A percentile compares a stretch with the other conserved stretches of the same genome.
Evolutionary conservation across 2,113 vertebrate species (phyloP).

Genomic region (Ptilorrhoa leucosticta): DNA sequence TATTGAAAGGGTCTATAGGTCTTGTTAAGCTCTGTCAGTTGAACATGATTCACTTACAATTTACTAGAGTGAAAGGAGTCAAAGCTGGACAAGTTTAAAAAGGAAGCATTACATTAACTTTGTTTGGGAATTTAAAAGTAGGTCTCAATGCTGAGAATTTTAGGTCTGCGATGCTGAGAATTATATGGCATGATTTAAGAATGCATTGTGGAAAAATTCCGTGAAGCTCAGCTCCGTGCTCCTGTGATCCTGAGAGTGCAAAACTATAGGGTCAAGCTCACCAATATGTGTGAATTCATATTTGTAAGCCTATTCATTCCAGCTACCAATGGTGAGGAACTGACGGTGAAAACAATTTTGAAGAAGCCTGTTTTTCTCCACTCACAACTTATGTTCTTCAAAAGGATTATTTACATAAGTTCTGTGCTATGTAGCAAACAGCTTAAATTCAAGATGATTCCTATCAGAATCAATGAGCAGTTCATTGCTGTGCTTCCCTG

Average conservation of each 20-base stretch:
- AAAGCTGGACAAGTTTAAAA: background rate
- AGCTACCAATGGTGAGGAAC: background rate
- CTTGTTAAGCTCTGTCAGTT: background rate
- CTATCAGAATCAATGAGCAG: background rate
- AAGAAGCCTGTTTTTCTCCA: background rate
- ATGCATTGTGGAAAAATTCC: background rate
- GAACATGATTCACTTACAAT: background rate
- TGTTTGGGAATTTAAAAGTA: background rate
- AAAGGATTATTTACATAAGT: background rate
- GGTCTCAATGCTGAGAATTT: background rate
- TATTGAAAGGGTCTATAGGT: background rate
- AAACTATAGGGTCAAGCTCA: background rate
- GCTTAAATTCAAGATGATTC: background rate
- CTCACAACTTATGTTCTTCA: background rate
- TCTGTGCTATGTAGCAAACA: background rate
- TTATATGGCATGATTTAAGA: background rate
- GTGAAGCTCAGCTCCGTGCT: background rate
- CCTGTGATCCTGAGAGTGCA: background rate
- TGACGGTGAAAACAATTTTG: background rate
- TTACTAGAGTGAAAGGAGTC: background rate
- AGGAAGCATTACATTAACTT: background rate
- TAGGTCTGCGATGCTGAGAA: background rate
- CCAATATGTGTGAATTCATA: background rate
- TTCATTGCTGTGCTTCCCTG: background rate
- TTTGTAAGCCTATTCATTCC: background rate